Evolutionary conservation across 2,888 invertebrate genomes (phyloP), one percentile per base, ranked within the genome.

Genomic region (Oconnorella tubifera): DNA sequence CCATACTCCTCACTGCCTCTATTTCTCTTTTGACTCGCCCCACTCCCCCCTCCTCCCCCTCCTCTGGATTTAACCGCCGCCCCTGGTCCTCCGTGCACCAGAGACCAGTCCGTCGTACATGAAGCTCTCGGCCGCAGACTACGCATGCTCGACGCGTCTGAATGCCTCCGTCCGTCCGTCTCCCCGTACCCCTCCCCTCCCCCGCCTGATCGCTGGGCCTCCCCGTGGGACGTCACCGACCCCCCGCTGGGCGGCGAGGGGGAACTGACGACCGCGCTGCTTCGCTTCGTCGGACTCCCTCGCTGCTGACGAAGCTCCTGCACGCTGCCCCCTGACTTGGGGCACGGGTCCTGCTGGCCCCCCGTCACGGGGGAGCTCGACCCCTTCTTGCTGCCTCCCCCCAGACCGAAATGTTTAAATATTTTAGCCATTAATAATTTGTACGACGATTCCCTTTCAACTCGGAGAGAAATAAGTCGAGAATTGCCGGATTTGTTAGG

Each of bases 351-450:
- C n/a, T n/a, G n/a, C n/a, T n/a, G n/a, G n/a, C n/a, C n/a, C n/a
- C n/a, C n/a, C n/a, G n/a, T n/a, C n/a, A n/a, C n/a, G n/a, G n/a
- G n/a, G n/a, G n/a, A n/a, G n/a, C n/a, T n/a, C n/a, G n/a, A n/a
- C n/a, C n/a, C 6, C 40, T 40, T 40, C 40, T 40, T 40, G 6
- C 6, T 19, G 19, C 56, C 56, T 33, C 65, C 62, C 6, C 66
- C 66, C 28, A 67, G 31, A 25, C 67, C 67, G 27, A 67, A 59
- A 62, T 66, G 67, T 55, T 66, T 67, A 33, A 67, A 51, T 31
- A 67, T 51, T 53, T 67, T 67, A 33, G 64, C 60, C 65, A 65
- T 65, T 53, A n/a, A n/a, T 27, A 28, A 31, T 56, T 28, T 33
- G 56, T 28, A 29, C 32, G 29, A 29, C 53, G 14, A 53, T n/a